phyloP scores from a whole-genome alignment of 2,888 invertebrate genomes.

The Caenorhabditis sulstoni region DNA sequence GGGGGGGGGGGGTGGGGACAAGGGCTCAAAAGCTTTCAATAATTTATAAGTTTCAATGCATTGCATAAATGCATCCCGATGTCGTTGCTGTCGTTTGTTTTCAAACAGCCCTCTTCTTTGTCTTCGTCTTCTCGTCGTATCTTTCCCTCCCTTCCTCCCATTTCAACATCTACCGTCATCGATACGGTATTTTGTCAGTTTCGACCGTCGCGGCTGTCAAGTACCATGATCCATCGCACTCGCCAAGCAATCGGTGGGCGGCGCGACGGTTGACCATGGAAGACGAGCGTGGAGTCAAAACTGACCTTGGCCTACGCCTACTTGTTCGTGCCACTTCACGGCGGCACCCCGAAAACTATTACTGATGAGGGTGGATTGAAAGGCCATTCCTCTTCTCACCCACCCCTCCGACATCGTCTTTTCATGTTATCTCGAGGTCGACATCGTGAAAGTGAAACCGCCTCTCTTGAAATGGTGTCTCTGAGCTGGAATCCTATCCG shows the following conservation, averaged over 20 bases:
- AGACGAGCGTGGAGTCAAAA: conserved; percentile 27
- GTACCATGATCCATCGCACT: conserved; percentile 28
- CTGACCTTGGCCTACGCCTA: conserved; percentile 56
- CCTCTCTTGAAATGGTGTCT: conserved; percentile 17
- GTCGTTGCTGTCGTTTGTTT: conserved; percentile 29
- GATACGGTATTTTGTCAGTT: conserved; percentile 9
- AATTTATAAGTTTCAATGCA: conserved; percentile 59
- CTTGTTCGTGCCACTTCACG: conserved; percentile 55
- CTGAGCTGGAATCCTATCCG: conserved; percentile 12
- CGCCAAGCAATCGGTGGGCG: conserved; percentile 8
- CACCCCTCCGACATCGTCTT: conserved; percentile 20
- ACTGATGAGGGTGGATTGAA: conserved; percentile 48
- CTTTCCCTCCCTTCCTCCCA: neutral
- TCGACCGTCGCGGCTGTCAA: conserved; percentile 9
- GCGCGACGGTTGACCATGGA: conserved; percentile 16
- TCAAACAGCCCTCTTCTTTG: neutral
- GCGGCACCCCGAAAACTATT: conserved; percentile 53
- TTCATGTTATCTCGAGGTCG: conserved; percentile 49
- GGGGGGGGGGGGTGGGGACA: conserved; percentile 1
- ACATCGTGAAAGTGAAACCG: conserved; percentile 47
- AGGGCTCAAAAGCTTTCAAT: conserved; percentile 45
- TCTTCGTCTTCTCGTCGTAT: too few species aligned
- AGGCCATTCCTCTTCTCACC: conserved; percentile 13
- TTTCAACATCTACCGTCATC: conserved; percentile 8
- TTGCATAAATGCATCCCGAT: conserved; percentile 45